Conservation (phyloP, 2,113 vertebrate genomes). For the Acanthochromis polyacanthus region DNA sequence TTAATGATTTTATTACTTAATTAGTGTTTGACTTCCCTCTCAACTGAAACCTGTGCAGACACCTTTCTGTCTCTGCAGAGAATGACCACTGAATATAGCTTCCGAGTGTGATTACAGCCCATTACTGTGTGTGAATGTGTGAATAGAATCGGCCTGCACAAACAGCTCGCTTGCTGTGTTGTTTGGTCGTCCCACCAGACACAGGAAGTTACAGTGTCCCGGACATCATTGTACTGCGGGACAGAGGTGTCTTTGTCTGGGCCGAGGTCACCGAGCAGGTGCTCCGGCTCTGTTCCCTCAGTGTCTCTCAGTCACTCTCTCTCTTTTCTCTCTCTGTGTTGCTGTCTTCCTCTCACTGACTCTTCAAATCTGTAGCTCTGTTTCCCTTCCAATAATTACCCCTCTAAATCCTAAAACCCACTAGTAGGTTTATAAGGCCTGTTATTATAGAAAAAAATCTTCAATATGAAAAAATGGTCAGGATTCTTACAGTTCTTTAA, state of each 20-base stretch:
- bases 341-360: not conserved
- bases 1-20: not conserved
- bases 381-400: too few species aligned
- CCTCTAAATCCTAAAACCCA: too few species aligned
- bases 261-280: conserved; percentile 80
- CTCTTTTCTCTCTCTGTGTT: conserved; percentile 34
- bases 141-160: conserved; percentile 38
- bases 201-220: conserved; percentile 76
- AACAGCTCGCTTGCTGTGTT: conserved; percentile 57
- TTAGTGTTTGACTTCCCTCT: not conserved
- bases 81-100: conserved; percentile 20
- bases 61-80: conserved; percentile 9
- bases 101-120: conserved; percentile 11
- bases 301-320: conserved; percentile 47
- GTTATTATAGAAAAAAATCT: too few species aligned
- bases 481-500: too few species aligned
- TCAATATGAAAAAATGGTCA: too few species aligned
- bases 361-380: conserved; percentile 2
- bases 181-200: conserved; percentile 70
- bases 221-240: conserved; percentile 73
- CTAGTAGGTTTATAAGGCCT: too few species aligned
- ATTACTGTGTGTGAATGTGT: conserved; percentile 21
- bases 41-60: conserved; percentile 4
- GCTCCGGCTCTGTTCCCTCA: conserved; percentile 67
- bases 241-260: conserved; percentile 85